Evolutionary conservation across 2,888 invertebrate species (phyloP).

Genomic region (Alloscopus bannaensis): DNA sequence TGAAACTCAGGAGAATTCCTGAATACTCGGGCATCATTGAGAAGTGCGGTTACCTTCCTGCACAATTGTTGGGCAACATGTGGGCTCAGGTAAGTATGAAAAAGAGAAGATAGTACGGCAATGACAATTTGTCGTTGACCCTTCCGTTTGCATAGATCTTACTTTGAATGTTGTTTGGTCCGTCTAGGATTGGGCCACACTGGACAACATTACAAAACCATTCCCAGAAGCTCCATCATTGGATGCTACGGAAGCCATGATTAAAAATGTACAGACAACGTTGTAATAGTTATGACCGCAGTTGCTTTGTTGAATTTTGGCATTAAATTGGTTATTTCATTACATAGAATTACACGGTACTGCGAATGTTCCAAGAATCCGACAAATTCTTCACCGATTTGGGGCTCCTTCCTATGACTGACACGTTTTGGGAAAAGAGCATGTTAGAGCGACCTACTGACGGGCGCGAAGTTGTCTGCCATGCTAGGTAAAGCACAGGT

Average conservation of each 20-base stretch:
- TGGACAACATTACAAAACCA: conserved; percentile 85
- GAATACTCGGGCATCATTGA: conserved; percentile 74
- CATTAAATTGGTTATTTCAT: background rate
- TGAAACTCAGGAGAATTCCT: conserved; percentile 78
- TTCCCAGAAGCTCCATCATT: conserved; percentile 83
- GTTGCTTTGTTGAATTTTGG: background rate
- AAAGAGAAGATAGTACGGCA: background rate
- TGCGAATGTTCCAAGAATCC: conserved; percentile 76
- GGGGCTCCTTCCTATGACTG: conserved; percentile 87
- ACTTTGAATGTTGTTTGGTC: no score
- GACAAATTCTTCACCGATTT: conserved; percentile 89
- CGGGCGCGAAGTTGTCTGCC: conserved; percentile 78
- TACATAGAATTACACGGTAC: conserved; percentile 65
- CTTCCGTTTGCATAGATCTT: no score
- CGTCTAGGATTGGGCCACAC: conserved; percentile 81
- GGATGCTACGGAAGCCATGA: conserved; percentile 87
- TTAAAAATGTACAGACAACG: conserved; percentile 75
- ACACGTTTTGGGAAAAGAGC: conserved; percentile 90
- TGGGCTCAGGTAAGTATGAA: conserved; percentile 82
- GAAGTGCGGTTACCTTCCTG: conserved; percentile 73
- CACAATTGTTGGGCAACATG: conserved; percentile 80
- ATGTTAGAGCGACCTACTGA: conserved; percentile 86
- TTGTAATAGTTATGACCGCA: background rate
- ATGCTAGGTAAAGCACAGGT: conserved; percentile 48
- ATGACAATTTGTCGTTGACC: no score